A percentile compares a stretch with the other conserved stretches of the same genome.
Evolutionary conservation across 2,113 vertebrate species (phyloP).

Genomic region (Emydocephalus ijimae): DNA sequence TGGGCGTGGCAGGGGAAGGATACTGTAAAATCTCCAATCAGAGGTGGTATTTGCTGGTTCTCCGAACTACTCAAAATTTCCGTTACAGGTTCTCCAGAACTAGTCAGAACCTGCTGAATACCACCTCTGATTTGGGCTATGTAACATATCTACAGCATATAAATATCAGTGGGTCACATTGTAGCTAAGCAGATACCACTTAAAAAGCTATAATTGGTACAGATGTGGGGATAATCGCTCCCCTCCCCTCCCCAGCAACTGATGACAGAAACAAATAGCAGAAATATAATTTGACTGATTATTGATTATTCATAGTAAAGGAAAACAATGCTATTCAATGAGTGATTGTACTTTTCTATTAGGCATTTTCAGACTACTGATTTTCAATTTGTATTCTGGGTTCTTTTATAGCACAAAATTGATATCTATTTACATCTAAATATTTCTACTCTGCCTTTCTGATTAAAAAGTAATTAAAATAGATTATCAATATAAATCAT

Average conservation of each 20-base stretch:
- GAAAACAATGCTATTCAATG: not conserved
- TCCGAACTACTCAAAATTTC: too few relatives aligned
- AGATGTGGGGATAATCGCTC: not conserved
- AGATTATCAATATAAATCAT: not conserved
- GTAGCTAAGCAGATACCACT: not conserved
- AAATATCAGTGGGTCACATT: not conserved
- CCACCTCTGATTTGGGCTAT: not conserved
- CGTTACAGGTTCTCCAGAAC: too few relatives aligned
- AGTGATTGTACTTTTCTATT: not conserved
- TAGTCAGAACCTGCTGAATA: too few relatives aligned
- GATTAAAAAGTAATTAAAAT: not conserved
- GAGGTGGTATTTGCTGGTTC: too few relatives aligned
- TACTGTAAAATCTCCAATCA: too few relatives aligned
- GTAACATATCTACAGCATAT: not conserved
- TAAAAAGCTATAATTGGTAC: not conserved
- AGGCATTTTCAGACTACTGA: not conserved
- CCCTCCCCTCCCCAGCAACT: not conserved
- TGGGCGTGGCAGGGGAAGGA: too few relatives aligned
- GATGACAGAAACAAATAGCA: not conserved
- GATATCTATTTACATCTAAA: not conserved
- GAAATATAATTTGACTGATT: not conserved
- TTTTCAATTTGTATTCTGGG: not conserved
- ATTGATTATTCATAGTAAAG: not conserved
- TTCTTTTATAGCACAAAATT: not conserved
- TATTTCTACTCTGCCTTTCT: not conserved